Evolutionary conservation across 2,888 invertebrate genomes (phyloP).

Genomic region (Ischnura elegans): DNA sequence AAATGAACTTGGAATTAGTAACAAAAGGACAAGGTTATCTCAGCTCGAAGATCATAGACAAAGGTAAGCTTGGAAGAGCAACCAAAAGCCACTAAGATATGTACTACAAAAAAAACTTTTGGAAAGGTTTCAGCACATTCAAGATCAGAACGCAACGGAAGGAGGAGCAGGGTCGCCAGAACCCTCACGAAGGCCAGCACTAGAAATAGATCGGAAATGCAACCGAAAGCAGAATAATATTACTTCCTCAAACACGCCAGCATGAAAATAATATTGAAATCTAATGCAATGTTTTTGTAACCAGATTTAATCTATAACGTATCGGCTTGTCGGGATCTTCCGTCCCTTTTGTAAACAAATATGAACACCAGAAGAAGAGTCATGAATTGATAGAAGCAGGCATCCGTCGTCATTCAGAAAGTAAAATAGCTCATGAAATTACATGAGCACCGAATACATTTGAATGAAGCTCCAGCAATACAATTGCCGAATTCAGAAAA

Average conservation of each 20-base stretch:
- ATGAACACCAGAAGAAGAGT: not conserved
- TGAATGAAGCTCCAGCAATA: no score
- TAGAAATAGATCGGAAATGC: conserved; percentile 51
- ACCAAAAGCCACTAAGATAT: not conserved
- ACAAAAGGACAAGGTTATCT: not conserved
- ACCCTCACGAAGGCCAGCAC: conserved; percentile 33
- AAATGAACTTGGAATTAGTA: not conserved
- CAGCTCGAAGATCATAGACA: not conserved
- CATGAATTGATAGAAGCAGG: not conserved
- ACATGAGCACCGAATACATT: no score
- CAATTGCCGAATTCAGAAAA: no score
- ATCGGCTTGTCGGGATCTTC: not conserved
- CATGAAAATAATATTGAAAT: not conserved
- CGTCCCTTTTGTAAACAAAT: not conserved
- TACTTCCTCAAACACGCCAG: conserved; percentile 12
- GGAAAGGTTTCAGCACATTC: not conserved
- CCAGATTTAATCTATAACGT: not conserved
- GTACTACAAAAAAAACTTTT: not conserved
- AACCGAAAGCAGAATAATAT: conserved; percentile 3
- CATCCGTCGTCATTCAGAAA: no score
- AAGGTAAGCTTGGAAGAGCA: not conserved
- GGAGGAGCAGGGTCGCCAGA: conserved; percentile 37
- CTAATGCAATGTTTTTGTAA: not conserved
- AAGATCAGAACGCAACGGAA: not conserved
- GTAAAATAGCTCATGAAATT: no score